phyloP scores from a whole-genome alignment of 2,113 vertebrate species.

The Grallaria varia region DNA sequence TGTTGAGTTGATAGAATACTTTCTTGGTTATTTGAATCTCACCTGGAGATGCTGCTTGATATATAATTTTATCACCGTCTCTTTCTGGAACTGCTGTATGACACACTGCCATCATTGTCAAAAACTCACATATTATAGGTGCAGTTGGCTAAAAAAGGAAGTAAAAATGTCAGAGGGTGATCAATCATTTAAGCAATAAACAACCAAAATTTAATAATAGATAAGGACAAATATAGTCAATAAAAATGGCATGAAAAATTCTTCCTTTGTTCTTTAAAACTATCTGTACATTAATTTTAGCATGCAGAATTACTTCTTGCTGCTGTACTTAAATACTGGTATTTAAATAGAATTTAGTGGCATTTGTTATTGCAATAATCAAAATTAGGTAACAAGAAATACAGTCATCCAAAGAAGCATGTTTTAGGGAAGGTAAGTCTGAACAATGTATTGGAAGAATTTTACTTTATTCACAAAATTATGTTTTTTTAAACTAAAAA shows the following conservation, averaged over 20 bases:
- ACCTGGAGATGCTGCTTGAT: constrained; percentile 98
- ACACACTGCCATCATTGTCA: constrained; percentile 98
- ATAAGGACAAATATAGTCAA: not conserved
- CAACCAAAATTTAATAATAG: not conserved
- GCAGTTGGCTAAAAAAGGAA: constrained; percentile 85
- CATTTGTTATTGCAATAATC: not conserved
- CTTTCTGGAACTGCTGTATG: constrained; percentile 95
- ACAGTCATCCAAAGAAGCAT: not conserved
- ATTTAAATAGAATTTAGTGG: not conserved
- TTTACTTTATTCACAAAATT: not conserved
- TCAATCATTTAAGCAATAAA: not conserved
- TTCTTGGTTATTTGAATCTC: not conserved
- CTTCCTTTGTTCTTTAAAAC: not conserved
- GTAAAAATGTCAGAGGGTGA: not conserved
- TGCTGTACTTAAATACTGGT: not conserved
- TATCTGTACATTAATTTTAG: not conserved
- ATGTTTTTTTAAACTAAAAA: not conserved
- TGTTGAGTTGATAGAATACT: not conserved
- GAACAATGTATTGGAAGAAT: not conserved
- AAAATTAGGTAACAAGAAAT: not conserved
- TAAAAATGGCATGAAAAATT: not conserved
- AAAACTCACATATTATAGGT: constrained; percentile 94
- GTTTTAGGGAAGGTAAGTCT: not conserved
- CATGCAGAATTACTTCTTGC: not conserved
- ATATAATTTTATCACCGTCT: constrained; percentile 85